Base-by-base conservation (phyloP, 2,113 vertebrate genomes). In the Setophaga coronata region DNA sequence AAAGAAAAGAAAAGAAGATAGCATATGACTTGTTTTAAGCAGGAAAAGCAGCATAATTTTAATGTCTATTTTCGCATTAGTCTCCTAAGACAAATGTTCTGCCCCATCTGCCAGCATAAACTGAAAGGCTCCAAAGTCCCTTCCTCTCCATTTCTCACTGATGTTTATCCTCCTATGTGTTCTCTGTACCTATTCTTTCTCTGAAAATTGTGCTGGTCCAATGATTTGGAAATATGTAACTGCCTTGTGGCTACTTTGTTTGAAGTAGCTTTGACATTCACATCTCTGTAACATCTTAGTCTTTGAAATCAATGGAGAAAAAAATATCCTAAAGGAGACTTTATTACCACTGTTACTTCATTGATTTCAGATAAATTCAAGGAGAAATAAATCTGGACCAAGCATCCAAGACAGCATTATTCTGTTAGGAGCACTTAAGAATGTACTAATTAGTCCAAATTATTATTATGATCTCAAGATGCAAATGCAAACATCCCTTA, bases 251-350 rank as follows among this genome's bases (percentile, higher is more conserved):
- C 87, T 88, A 80, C 64, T 96, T 47, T 36, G 7, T 89, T 83
- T 96, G 85, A 92, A 88, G 90, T 51, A 85, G 74, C 71, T 94
- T 79, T 93, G 84, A 85, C 87, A 91, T 93, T 88, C 78, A 61
- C 29, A 72, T 90, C 42, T 77, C 72, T 79, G 16, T 85, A 85
- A 93, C 85, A 48, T 77, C 74, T 88, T 17, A 73, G 79, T 78
- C 82, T 96, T 88, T 92, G 88, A 95, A 95, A 91, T 51, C 51
- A 66, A 53, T 34, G 31, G 61, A 51, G 72, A 70, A 79, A 95
- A 90, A 90, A 45, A 85, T 45, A 34, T 80, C 62, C 64, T 80
- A 77, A 72, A 94, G 92, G 66, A 80, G 50, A 85, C 34, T 90
- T 79, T 64, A 67, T 61, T 87, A 71, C 28, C 34, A 31, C 50